These are phyloP conservation scores for Neoascia interrupta DNA, from an alignment of 2,888 invertebrate species.

Conservation along the genomic window DNA sequence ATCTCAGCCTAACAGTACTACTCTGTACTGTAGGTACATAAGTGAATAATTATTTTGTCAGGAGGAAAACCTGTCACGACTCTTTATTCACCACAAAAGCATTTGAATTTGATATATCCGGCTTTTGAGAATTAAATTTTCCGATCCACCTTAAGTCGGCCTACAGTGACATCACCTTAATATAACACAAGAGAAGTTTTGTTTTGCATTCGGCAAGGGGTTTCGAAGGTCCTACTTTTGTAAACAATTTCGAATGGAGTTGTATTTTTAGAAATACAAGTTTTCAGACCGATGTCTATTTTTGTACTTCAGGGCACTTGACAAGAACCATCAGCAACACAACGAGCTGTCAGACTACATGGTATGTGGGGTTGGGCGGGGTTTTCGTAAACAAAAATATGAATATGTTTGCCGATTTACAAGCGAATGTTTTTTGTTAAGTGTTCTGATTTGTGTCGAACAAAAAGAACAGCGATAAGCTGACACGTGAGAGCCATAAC, in stretches of 20 bases:
- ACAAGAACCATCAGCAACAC: not conserved
- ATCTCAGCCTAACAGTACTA: slow-evolving; percentile 2
- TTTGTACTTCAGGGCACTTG: not conserved
- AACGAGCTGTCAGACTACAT: not conserved
- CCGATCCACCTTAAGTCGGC: not conserved
- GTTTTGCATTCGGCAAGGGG: not conserved
- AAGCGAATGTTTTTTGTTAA: not conserved
- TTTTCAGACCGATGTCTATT: not conserved
- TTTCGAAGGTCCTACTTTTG: not conserved
- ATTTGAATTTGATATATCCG: slow-evolving; percentile 23
- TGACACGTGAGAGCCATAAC: not conserved
- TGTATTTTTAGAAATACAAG: slow-evolving; percentile 2
- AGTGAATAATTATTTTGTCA: too few species aligned
- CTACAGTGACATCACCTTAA: slow-evolving; percentile 31
- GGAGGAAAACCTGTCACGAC: too few species aligned
- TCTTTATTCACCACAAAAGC: slow-evolving; percentile 7
- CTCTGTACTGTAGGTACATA: too few species aligned
- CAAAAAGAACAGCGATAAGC: slow-evolving; percentile 10
- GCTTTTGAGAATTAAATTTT: slow-evolving; percentile 3
- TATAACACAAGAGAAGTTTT: not conserved
- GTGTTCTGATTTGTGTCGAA: slow-evolving; percentile 9
- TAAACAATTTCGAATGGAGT: not conserved
- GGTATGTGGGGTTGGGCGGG: too few species aligned
- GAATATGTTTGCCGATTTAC: slow-evolving; percentile 9
- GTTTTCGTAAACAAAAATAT: too few species aligned